phyloP scores from a whole-genome alignment of 2,797 vertebrate genomes.

The Saxicola maurus region DNA sequence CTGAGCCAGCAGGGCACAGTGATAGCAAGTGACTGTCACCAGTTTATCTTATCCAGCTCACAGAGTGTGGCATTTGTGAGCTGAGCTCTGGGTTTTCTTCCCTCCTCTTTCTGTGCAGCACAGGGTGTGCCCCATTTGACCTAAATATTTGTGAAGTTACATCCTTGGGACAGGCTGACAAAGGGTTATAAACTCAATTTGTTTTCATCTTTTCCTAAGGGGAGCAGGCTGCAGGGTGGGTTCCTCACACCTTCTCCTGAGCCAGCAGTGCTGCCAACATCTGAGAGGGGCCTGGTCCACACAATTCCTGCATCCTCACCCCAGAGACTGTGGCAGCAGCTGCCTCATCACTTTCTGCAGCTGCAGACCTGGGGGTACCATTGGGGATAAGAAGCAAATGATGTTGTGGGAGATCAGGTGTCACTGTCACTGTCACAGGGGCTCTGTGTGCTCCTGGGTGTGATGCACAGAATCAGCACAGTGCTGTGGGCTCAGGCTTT shows the following conservation, averaged over 20 bases:
- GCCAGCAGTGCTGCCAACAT: not conserved
- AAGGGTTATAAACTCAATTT: conserved; percentile 50
- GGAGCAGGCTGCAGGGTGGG: not conserved
- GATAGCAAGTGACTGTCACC: not conserved
- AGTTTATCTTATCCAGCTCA: not conserved
- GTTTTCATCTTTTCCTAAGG: conserved; percentile 30
- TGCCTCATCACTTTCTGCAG: not conserved
- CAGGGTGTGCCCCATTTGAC: conserved; percentile 57
- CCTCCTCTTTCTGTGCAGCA: not conserved
- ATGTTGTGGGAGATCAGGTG: not conserved
- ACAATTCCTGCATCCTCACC: not conserved
- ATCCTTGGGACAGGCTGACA: conserved; percentile 48
- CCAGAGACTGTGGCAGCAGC: accelerated
- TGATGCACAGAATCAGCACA: not conserved
- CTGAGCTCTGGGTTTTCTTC: not conserved
- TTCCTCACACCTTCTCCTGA: conserved; percentile 35
- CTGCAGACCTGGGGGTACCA: accelerated
- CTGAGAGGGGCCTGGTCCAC: not conserved
- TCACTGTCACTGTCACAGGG: not conserved
- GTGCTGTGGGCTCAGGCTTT: not conserved
- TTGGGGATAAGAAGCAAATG: not conserved
- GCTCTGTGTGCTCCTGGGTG: not conserved
- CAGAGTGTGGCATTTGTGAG: not conserved
- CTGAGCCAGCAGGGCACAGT: not conserved
- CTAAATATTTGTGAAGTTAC: conserved; percentile 66